Percentiles rank a stretch among this genome's conserved stretches.
Conservation (phyloP, 2,113 vertebrate genomes). For the Camelus bactrianus region DNA sequence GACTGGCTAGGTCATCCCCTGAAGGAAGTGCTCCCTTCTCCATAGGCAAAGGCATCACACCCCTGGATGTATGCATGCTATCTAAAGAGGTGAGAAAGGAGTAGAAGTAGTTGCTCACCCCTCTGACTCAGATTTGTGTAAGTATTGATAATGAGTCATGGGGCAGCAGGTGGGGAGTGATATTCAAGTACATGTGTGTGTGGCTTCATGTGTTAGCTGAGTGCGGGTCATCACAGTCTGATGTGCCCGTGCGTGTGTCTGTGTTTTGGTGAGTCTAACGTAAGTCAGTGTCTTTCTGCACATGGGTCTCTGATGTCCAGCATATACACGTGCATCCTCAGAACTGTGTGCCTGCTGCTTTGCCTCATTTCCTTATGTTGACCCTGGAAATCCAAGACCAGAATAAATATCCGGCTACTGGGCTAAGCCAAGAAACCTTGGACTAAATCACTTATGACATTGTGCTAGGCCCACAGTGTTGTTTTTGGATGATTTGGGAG, state of each 20-base stretch:
- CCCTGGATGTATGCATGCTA: background rate
- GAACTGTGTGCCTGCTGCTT: background rate
- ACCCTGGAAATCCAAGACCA: background rate
- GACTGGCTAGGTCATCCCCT: background rate
- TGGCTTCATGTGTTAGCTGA: background rate
- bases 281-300: background rate
- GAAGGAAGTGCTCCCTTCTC: background rate
- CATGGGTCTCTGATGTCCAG: background rate
- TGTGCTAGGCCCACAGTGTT: background rate
- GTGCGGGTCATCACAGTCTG: background rate
- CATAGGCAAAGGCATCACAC: background rate
- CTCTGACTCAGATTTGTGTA: background rate
- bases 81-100: background rate
- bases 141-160: background rate
- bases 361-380: background rate
- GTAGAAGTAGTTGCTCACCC: background rate
- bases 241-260: background rate
- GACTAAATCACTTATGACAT: background rate
- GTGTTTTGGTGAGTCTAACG: background rate
- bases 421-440: background rate
- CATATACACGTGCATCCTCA: rapidly evolving
- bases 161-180: background rate
- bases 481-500: constrained; percentile 36
- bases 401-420: constrained; percentile 6
- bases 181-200: no score